Evolutionary conservation across 2,888 invertebrate genomes (phyloP).

Genomic region (Saturnia pavonia): DNA sequence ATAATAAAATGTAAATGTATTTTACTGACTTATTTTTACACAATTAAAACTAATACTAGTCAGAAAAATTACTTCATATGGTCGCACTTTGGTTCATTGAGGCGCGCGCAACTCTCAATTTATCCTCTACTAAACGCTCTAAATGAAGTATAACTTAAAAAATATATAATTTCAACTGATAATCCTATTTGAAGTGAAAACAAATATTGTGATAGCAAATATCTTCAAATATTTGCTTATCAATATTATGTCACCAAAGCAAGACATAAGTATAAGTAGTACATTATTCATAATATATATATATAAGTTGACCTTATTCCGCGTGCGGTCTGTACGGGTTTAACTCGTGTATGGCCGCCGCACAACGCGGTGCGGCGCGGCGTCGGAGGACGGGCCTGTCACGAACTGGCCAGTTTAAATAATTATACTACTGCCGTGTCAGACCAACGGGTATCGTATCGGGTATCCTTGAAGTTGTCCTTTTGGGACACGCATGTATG

Average conservation of each 20-base stretch:
- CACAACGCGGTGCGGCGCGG: conserved; percentile 32
- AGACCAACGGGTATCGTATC: conserved; percentile 11
- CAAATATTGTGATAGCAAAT: neutral
- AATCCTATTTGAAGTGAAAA: no score
- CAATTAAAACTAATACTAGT: no score
- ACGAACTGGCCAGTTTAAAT: conserved; percentile 43
- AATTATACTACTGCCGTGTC: conserved; percentile 28
- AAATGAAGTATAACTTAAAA: no score
- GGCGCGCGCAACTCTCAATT: no score
- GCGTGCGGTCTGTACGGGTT: conserved; percentile 22
- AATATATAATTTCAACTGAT: no score
- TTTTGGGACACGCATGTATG: conserved; percentile 4
- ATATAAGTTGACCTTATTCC: conserved; percentile 18
- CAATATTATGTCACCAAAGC: neutral
- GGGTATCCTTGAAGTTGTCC: conserved; percentile 10
- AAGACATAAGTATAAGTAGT: neutral
- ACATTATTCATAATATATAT: neutral
- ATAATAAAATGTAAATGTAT: no score
- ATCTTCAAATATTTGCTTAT: neutral
- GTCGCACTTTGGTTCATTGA: no score
- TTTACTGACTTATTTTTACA: no score
- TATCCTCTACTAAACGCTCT: no score
- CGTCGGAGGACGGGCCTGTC: conserved; percentile 54
- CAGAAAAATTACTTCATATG: no score
- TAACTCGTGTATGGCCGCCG: conserved; percentile 26